Conservation (phyloP, 2,797 vertebrate species). For the Gymnothorax reevesii region DNA sequence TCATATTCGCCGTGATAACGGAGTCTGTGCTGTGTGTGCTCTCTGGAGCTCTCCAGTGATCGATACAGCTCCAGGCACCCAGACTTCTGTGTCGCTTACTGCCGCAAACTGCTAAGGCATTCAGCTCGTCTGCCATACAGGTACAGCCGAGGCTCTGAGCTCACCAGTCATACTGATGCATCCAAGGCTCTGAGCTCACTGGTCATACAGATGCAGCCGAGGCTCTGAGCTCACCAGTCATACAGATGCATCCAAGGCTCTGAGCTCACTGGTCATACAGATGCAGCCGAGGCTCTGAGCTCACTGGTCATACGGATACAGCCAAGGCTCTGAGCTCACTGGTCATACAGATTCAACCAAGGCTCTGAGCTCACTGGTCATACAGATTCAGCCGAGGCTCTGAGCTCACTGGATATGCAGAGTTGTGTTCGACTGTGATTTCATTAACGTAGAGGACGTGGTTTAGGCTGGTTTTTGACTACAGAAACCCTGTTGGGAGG, state of each 20-base stretch:
- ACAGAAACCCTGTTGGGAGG: slow-evolving; percentile 8
- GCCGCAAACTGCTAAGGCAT: neutral
- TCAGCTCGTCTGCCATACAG: neutral
- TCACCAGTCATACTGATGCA: neutral
- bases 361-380: neutral
- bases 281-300: neutral
- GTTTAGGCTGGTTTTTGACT: neutral
- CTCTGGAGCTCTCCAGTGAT: neutral
- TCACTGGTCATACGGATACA: neutral
- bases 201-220: neutral
- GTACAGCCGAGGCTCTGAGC: neutral
- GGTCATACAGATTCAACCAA: too few relatives aligned
- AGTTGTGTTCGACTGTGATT: neutral
- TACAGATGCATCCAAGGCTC: neutral
- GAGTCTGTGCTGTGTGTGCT: neutral
- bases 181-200: too few relatives aligned
- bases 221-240: neutral
- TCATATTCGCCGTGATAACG: neutral
- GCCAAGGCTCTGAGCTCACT: too few relatives aligned
- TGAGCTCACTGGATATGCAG: too few relatives aligned
- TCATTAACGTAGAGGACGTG: neutral
- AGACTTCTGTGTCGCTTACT: neutral
- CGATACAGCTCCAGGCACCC: neutral
- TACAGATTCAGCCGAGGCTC: neutral
- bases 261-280: too few relatives aligned